Base-by-base conservation (phyloP, 2,113 vertebrate genomes). In the Lichenostomus cassidix region DNA sequence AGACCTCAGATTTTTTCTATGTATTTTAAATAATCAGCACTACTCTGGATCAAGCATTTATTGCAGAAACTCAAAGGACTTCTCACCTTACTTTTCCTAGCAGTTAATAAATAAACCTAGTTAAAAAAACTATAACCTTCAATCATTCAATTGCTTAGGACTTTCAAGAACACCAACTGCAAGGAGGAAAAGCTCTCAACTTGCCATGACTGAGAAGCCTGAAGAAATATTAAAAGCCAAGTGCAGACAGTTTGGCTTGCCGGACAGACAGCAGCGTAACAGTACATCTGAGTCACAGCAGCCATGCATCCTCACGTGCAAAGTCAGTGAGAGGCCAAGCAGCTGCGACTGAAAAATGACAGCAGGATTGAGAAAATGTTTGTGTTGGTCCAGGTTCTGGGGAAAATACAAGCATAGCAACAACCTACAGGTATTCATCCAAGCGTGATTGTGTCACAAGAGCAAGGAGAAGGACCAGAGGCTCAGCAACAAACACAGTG, bases 1-100 rank as follows among this genome's bases (percentile, higher is more conserved):
- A 73, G 35, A 93, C 6, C 35, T 68, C 35, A 23, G 19, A 10
- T 50, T 33, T 55, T 39, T 63, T 12, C 42, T n/a, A 2, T 58
- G 42, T 25, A 63, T 81, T 95, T 93, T 92, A 90, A 91, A 93
- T 78, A 86, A 83, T 42, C 42, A 62, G 29, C 62, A 71, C 23
- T 41, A n/a, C 53, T 78, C 41, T 44, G 70, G 82, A 74, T 35
- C 53, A 83, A 64, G 52, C 31, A 73, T 59, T 68, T 76, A 63
- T 53, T 74, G 47, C 28, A 94, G 79, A 78, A 28, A 80, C 25
- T 56, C 39, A 59, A 89, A 83, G 24, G 68, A 87, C 42, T 52
- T 79, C 31, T 59, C 47, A 46, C 52, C 42, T 85, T 79, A 83
- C 20, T 47, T 90, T 69, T 94, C 59, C 42, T 60, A 56, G 37